These are phyloP conservation scores for Alfaro cultratus DNA, from an alignment of 2,797 vertebrate genomes.

Conservation along the genomic window DNA sequence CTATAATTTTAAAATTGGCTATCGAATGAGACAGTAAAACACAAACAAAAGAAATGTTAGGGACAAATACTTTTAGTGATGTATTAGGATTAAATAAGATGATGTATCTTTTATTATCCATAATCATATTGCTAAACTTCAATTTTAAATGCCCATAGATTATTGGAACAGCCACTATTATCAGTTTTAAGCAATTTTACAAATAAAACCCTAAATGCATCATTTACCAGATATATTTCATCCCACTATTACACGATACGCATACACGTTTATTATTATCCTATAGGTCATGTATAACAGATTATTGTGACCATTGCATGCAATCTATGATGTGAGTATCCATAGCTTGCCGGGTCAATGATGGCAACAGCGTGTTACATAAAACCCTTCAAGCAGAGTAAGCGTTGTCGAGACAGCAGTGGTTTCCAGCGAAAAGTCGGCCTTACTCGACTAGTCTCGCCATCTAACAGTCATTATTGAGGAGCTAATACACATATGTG, in stretches of 20 bases:
- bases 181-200: neutral
- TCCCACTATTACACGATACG: neutral
- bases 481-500: neutral
- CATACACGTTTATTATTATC: neutral
- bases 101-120: neutral
- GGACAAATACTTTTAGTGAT: neutral
- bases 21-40: neutral
- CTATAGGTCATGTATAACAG: neutral
- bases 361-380: slow-evolving; percentile 23
- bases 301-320: neutral
- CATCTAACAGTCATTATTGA: neutral
- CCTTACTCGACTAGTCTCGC: slow-evolving; percentile 31
- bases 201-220: neutral
- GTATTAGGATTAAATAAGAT: neutral
- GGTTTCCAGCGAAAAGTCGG: slow-evolving; percentile 26
- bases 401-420: slow-evolving; percentile 27
- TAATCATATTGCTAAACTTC: neutral
- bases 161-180: neutral
- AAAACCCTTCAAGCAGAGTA: slow-evolving; percentile 16
- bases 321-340: neutral
- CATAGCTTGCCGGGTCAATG: neutral
- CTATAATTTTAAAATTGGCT: neutral
- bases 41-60: neutral
- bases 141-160: neutral
- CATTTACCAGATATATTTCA: neutral